Evolutionary conservation across 2,113 vertebrate species (phyloP).

Genomic region (Microcebus murinus): DNA sequence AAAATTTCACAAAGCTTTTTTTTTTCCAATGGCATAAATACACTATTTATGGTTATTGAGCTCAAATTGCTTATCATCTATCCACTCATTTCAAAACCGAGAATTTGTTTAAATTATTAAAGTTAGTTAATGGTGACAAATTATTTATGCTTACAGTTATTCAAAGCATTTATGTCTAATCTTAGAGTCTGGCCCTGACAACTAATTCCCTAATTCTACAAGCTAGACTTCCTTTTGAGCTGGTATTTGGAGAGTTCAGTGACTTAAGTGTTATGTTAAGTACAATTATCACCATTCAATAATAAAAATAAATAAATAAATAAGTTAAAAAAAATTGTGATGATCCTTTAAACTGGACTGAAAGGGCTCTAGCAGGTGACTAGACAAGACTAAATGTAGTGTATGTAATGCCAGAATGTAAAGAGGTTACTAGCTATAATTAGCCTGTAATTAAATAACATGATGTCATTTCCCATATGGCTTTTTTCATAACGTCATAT

Average conservation of each 20-base stretch:
- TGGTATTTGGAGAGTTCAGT: constrained; percentile 44
- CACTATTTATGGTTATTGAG: background rate
- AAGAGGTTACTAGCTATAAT: constrained; percentile 32
- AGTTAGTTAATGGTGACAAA: constrained; percentile 57
- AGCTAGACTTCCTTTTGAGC: constrained; percentile 59
- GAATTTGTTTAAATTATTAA: background rate
- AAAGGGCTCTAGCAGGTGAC: constrained; percentile 60
- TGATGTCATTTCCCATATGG: background rate
- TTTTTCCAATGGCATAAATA: background rate
- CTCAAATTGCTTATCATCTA: background rate
- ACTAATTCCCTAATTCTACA: constrained; percentile 66
- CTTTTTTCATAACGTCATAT: background rate
- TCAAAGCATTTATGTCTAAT: constrained; percentile 55
- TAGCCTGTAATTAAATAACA: constrained; percentile 52
- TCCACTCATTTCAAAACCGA: constrained; percentile 45
- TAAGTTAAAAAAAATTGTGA: constrained; percentile 58
- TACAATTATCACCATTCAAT: constrained; percentile 51
- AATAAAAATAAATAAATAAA: background rate
- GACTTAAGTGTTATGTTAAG: constrained; percentile 62
- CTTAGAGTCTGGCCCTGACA: constrained; percentile 47
- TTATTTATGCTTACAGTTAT: constrained; percentile 67
- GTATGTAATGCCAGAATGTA: constrained; percentile 21
- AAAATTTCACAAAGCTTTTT: background rate
- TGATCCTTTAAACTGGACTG: constrained; percentile 61
- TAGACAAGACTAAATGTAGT: background rate